phyloP scores from a whole-genome alignment of 2,113 vertebrate genomes.

The Gasterosteus nipponicus region DNA sequence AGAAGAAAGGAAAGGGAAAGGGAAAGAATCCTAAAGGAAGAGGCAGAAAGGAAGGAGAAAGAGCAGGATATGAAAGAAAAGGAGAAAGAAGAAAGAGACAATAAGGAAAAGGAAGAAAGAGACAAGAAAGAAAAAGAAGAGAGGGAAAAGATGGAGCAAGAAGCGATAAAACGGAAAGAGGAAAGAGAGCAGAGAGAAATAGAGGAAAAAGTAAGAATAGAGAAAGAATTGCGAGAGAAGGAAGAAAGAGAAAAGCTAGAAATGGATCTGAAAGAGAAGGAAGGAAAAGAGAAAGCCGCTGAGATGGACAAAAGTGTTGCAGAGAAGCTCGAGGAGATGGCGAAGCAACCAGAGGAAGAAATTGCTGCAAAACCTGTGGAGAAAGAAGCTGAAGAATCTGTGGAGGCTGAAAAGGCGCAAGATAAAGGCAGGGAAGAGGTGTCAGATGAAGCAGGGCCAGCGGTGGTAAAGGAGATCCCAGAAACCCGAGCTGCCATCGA shows the following conservation, averaged over 20 bases:
- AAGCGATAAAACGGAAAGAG: not conserved
- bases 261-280: conserved; percentile 18
- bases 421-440: conserved; percentile 36
- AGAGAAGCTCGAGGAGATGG: conserved; percentile 13
- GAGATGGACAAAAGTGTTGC: conserved; percentile 13
- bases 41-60: conserved; percentile 11
- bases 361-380: not conserved
- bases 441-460: conserved; percentile 59
- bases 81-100: conserved; percentile 64
- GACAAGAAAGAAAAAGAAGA: conserved; percentile 7
- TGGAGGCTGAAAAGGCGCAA: not conserved
- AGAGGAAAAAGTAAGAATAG: conserved; percentile 29
- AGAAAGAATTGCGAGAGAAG: conserved; percentile 35
- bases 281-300: conserved; percentile 25
- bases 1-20: conserved; percentile 3
- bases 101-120: conserved; percentile 24
- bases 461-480: conserved; percentile 60
- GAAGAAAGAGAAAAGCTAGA: conserved; percentile 7
- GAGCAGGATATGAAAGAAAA: conserved; percentile 52
- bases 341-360: conserved; percentile 18
- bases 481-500: conserved; percentile 90
- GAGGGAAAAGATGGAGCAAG: conserved; percentile 8
- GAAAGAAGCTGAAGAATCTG: conserved; percentile 4
- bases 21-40: not conserved
- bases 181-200: not conserved